Evolutionary conservation across 2,797 vertebrate species (phyloP), one percentile per base, ranked within the genome.

Genomic region (Rhinella marina): DNA sequence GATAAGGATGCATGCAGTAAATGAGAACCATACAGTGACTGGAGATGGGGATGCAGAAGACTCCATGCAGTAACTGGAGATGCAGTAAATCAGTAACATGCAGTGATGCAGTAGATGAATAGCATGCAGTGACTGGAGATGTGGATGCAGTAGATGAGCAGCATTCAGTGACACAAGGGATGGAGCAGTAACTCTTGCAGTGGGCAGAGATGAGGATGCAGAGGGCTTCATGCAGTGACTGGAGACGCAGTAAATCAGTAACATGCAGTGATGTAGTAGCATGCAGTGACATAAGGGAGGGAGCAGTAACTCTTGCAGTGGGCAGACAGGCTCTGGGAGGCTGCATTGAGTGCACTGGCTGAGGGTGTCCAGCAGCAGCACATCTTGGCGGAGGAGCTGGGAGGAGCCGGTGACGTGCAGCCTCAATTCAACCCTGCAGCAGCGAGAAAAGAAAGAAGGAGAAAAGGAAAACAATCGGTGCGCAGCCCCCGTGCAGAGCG

Each of bases 341-440:
- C 29, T 78, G 84, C 16, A 3, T 41, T 81, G 86, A 17, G 23
- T 88, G 90, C 91, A 88, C 86, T 70, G 88, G 87, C 87, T 90
- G 82, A 73, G 87, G 89, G 66, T 91, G 89, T 89, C 93, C 92
- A 78, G 91, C 85, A 92, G 92, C 92, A 78, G 91, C 85, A 92
- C 92, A 91, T 90, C 91, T 90, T 91, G 93, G 93, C 93, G 90
- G 91, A 91, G 91, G 92, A 92, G 90, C 91, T 90, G 61, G 92
- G 93, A 81, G 91, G 92, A 25, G 87, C 62, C 21, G 0, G 82
- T 87, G 90, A 88, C 72, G 90, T 16, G 25, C 27, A 70, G 66
- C 85, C 80, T 86, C 80, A 59, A 91, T 94, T 93, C 95, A 94
- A 90, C 94, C 92, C 94, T 92, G 96, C 95, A 59, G 79, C 79